phyloP scores from a whole-genome alignment of 2,113 vertebrate genomes.

The Conger conger region DNA sequence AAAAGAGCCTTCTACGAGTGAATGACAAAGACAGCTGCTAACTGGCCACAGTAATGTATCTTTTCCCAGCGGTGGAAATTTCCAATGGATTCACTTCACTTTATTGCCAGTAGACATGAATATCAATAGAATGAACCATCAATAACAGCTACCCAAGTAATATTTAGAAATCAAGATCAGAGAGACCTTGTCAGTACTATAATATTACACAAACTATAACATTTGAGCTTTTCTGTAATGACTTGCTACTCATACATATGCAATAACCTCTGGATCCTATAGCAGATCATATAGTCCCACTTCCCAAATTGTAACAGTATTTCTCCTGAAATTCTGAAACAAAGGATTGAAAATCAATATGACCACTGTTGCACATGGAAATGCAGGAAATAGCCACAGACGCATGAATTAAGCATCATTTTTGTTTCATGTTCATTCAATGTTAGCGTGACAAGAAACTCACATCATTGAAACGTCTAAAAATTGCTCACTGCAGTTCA shows the following conservation, averaged over 20 bases:
- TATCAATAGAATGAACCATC: neutral
- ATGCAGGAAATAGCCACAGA: neutral
- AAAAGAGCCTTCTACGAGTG: neutral
- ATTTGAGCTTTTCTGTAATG: neutral
- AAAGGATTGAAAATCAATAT: neutral
- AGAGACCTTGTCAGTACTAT: neutral
- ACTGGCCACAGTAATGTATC: neutral
- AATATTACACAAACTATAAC: neutral
- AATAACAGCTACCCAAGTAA: neutral
- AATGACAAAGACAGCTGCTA: neutral
- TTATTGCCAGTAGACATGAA: neutral
- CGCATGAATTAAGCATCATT: neutral
- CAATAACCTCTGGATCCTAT: neutral
- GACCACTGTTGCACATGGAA: neutral
- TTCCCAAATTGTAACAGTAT: neutral
- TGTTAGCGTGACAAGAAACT: neutral
- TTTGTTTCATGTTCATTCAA: neutral
- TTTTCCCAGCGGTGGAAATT: neutral
- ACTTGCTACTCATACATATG: neutral
- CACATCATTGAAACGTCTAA: neutral
- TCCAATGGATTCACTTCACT: neutral
- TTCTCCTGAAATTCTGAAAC: no score
- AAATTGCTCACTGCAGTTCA: neutral
- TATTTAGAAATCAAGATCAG: neutral
- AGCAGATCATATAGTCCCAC: neutral